Evolutionary conservation across 2,797 vertebrate species (phyloP), one percentile per base, ranked within the genome.

Genomic region (Danionella dracula): DNA sequence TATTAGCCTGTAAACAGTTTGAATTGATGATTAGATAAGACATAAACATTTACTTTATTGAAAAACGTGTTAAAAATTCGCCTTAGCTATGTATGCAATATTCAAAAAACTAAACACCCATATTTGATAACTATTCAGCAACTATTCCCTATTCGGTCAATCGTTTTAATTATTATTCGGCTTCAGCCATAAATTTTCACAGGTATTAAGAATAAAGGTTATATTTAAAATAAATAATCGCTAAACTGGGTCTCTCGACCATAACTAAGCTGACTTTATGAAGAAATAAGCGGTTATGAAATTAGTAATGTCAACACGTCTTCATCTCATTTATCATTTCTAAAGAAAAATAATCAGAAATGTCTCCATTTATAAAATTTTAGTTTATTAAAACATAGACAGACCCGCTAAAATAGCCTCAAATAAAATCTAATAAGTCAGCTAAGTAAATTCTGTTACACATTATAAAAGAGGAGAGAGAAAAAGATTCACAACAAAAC

Each of bases 401-500:
- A 55, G 19, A 31, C 31, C 50, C 23, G 31, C 42, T 29, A 19
- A 23, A 31, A 13, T 46, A 57, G 9, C 42, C 15, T 4, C 5
- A 40, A 56, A 57, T 38, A 23, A 29, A 46, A 20, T 64, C 27
- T 13, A 10, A 64, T 35, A 48, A 66, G 29, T 56, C 42, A 12
- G 10, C 12, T 40, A 57, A 49, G 23, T 16, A 55, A 38, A 57
- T 40, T 57, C 23, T 40, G 21, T 32, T 12, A 57, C 21, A 57
- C 49, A 48, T 31, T 40, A 56, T 20, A 29, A 56, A 37, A 48
- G 27, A 50, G 49, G 31, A 23, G 50, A 58, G 53, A n/a, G 17
- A 48, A 44, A 49, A 54, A 76, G 45, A 35, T 45, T 64, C 55
- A n/a, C 20, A 42, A 65, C 68, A 55, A 61, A 54, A 48, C 67